Conservation (phyloP, 1,140 invertebrate genomes). For the Proctacanthus coquilletti region DNA sequence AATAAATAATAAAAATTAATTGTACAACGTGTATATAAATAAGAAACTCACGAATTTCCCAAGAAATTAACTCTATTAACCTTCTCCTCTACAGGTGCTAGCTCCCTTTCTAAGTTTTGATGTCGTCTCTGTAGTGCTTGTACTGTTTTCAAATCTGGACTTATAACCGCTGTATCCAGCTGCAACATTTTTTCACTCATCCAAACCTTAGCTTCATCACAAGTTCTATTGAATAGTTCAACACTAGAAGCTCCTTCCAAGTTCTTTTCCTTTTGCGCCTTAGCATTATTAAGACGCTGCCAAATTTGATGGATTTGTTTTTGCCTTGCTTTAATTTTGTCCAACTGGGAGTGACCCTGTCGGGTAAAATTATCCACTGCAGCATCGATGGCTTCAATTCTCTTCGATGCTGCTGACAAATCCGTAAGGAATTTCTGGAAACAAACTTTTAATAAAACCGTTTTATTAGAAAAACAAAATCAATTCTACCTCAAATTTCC, state of each 20-base stretch:
- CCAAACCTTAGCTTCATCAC: slow-evolving; percentile 86
- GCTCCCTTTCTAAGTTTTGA: slow-evolving; percentile 76
- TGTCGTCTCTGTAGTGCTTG: slow-evolving; percentile 78
- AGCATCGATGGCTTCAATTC: slow-evolving; percentile 76
- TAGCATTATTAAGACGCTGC: slow-evolving; percentile 77
- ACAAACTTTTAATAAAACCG: slow-evolving; percentile 7
- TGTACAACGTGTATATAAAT: background rate
- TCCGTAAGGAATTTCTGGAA: slow-evolving; percentile 85
- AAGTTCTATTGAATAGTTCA: slow-evolving; percentile 84
- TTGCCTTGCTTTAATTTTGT: slow-evolving; percentile 66
- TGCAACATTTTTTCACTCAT: slow-evolving; percentile 86
- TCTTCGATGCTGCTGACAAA: slow-evolving; percentile 77
- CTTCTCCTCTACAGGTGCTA: slow-evolving; percentile 81
- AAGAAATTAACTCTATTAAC: slow-evolving; percentile 64
- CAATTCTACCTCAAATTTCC: slow-evolving; percentile 72
- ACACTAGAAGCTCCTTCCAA: slow-evolving; percentile 86
- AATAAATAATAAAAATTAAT: slow-evolving; percentile 7
- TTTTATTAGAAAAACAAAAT: no score
- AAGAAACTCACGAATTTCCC: slow-evolving; percentile 49
- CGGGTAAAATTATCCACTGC: slow-evolving; percentile 74
- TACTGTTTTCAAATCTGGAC: slow-evolving; percentile 77
- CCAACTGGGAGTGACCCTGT: slow-evolving; percentile 75
- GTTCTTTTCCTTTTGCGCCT: slow-evolving; percentile 79
- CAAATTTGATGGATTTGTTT: slow-evolving; percentile 74
- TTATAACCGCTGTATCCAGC: slow-evolving; percentile 60